Evolutionary conservation across 92 coral and sea anemone species (phyloP).

Genomic region (Hydrozoanthus gracilis): DNA sequence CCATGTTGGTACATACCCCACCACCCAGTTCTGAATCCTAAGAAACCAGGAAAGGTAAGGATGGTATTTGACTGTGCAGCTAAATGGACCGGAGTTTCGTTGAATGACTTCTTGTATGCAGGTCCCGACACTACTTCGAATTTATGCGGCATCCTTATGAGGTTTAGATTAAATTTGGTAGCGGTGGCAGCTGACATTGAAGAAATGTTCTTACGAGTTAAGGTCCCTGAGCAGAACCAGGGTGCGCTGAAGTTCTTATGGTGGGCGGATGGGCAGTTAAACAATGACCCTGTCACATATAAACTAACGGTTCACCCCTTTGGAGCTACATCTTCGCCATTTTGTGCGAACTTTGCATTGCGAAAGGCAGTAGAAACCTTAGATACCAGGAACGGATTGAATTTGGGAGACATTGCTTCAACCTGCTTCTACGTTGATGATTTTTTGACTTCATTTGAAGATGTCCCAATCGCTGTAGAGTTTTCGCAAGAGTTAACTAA

Average conservation of each 20-base stretch:
- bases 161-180: slow-evolving; percentile 32
- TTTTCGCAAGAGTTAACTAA: neutral
- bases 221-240: slow-evolving; percentile 3
- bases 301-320: slow-evolving; percentile 56
- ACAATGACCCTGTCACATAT: slow-evolving; percentile 21
- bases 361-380: slow-evolving; percentile 32
- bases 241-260: slow-evolving; percentile 43
- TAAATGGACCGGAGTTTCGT: slow-evolving; percentile 19
- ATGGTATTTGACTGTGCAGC: slow-evolving; percentile 55
- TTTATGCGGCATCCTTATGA: slow-evolving; percentile 30
- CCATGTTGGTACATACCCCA: slow-evolving; percentile 63
- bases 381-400: neutral
- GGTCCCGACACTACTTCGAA: slow-evolving; percentile 54
- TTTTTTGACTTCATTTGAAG: neutral
- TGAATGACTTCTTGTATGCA: slow-evolving; percentile 45
- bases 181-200: slow-evolving; percentile 37
- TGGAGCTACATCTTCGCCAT: slow-evolving; percentile 51
- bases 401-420: slow-evolving; percentile 1
- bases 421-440: neutral
- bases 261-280: slow-evolving; percentile 28
- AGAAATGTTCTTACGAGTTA: slow-evolving; percentile 52
- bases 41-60: slow-evolving; percentile 52
- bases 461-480: neutral
- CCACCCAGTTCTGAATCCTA: slow-evolving; percentile 52
- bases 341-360: slow-evolving; percentile 41